Evolutionary conservation across 2,888 invertebrate genomes (phyloP).

Genomic region (Proisotoma minuta): DNA sequence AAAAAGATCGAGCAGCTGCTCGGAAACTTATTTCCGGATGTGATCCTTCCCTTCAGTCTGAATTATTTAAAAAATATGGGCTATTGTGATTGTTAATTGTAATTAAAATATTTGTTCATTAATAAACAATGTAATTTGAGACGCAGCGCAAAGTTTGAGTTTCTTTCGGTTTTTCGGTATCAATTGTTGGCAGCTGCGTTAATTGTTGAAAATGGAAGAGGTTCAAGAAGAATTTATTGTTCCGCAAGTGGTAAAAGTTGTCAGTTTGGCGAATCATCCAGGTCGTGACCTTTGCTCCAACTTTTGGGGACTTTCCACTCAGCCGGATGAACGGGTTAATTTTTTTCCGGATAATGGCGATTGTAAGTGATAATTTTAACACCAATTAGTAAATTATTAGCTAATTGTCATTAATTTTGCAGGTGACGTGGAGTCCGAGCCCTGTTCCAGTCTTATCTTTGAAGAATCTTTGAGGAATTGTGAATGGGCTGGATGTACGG

Average conservation of each 20-base stretch:
- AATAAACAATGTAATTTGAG: too few species aligned
- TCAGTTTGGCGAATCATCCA: slow-evolving; percentile 20
- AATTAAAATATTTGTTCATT: too few species aligned
- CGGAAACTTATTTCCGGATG: slow-evolving; percentile 39
- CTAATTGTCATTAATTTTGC: too few species aligned
- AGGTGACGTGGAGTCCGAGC: too few species aligned
- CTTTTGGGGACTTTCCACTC: not conserved
- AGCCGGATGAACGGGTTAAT: slow-evolving; percentile 10
- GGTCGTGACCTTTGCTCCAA: not conserved
- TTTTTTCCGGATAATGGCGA: slow-evolving; percentile 17
- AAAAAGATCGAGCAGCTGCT: slow-evolving; percentile 59
- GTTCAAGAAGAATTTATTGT: slow-evolving; percentile 29
- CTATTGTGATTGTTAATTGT: too few species aligned
- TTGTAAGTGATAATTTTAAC: too few species aligned
- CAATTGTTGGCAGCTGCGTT: not conserved
- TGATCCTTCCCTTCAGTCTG: slow-evolving; percentile 16
- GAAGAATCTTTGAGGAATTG: too few species aligned
- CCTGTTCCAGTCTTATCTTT: too few species aligned
- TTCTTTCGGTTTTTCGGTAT: slow-evolving; percentile 2
- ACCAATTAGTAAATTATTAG: too few species aligned
- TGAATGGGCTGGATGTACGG: too few species aligned
- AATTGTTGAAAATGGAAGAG: slow-evolving; percentile 13
- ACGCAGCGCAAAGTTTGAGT: too few species aligned
- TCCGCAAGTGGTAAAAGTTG: slow-evolving; percentile 30
- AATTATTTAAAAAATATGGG: slow-evolving; percentile 19